Evolutionary conservation across 2,888 invertebrate species (phyloP), one percentile per base, ranked within the genome.

Genomic region (Crossocerus cetratus): DNA sequence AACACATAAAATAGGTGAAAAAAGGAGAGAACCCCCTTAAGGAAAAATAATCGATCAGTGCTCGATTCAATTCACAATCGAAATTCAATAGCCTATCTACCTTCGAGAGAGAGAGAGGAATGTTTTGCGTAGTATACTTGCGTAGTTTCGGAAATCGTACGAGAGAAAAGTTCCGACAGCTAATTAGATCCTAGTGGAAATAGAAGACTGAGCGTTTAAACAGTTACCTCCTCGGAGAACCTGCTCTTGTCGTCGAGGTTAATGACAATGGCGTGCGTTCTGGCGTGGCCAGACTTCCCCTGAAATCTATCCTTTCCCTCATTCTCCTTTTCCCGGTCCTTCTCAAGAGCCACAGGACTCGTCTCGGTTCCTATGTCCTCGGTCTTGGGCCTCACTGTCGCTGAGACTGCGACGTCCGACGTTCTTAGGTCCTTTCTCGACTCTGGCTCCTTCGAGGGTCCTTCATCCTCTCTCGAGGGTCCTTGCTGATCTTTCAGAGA

Each of bases 161-260:
- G 32, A 32, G 32, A 32, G 32, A 2, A 32, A 32, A 32, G 11
- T 32, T 32, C 32, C 1, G 4, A 32, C 32, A 32, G 32, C 32
- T 32, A 32, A 32, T 32, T 32, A 32, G 32, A 32, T 32, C 8
- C 32, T 32, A 32, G 23, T 32, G 0, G 23, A 32, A 32, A 32
- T 32, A 5, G 4, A 32, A 32, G 4, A 2, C 23, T 8, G 23
- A 32, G 23, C 23, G 8, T 56, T 86, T 92, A 95, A 83, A 96
- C 96, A 61, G 95, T 95, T 76, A 96, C 95, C 90, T 96, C 96
- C 90, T 96, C 95, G 56, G 95, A 95, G 90, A 95, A 95, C 84
- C 95, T 92, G 89, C 94, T 95, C 86, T 95, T 95, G 90, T 95
- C 95, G 87, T 95, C 95, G 84, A 95, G 91, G 90, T 95, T 95